A percentile compares a stretch with the other conserved stretches of the same genome.
These are phyloP conservation scores for Megaleporinus macrocephalus DNA, from an alignment of 2,113 vertebrate genomes.

Conservation along the genomic window DNA sequence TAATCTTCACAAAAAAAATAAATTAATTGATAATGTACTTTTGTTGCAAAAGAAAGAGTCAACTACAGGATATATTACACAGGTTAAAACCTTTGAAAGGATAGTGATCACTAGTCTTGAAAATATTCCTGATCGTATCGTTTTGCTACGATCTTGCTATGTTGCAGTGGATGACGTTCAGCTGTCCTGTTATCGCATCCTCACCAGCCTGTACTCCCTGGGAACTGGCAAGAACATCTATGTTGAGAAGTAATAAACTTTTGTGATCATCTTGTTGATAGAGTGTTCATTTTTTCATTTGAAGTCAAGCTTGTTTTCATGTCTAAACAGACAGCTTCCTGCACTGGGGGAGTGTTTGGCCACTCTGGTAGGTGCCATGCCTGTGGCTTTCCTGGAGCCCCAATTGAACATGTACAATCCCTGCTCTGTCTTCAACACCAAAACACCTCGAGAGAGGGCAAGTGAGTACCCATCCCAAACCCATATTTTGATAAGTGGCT, in stretches of 20 bases:
- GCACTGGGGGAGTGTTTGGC: conserved; percentile 93
- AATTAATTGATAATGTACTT: background rate
- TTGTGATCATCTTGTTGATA: background rate
- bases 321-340: conserved; percentile 85
- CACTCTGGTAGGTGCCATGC: conserved; percentile 90
- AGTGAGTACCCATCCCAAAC: conserved; percentile 80
- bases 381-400: conserved; percentile 95
- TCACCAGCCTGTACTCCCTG: conserved; percentile 89
- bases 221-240: conserved; percentile 95
- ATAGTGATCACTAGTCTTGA: background rate
- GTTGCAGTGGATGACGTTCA: conserved; percentile 92
- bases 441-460: conserved; percentile 90
- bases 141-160: background rate
- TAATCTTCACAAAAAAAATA: background rate
- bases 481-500: background rate
- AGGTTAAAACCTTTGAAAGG: too few relatives aligned
- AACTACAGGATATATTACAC: background rate
- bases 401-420: conserved; percentile 90
- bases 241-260: conserved; percentile 87
- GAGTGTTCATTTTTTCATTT: background rate
- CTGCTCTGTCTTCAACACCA: conserved; percentile 95
- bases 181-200: conserved; percentile 93
- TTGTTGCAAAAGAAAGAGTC: too few relatives aligned
- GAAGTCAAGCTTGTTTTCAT: background rate
- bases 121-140: background rate